Percentiles rank a stretch among this genome's conserved stretches.
These are phyloP conservation scores for Caenorhabditis angaria DNA, from an alignment of 2,888 invertebrate species.

Conservation along the genomic window DNA sequence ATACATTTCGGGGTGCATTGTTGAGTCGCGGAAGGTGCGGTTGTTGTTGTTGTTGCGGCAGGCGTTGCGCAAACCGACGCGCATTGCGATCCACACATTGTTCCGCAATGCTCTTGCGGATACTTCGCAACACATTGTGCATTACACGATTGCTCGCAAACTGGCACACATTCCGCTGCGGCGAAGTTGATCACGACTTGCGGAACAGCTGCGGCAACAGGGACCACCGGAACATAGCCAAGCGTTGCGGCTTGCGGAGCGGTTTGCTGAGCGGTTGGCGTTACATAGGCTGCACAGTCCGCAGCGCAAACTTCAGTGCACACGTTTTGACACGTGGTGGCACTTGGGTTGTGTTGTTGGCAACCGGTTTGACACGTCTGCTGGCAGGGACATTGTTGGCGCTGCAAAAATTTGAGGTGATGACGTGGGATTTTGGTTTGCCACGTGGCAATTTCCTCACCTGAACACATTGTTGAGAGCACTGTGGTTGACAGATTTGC, in stretches of 20 bases:
- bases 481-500: slow-evolving; percentile 48
- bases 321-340: slow-evolving; percentile 40
- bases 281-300: slow-evolving; percentile 29
- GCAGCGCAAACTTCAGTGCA: slow-evolving; percentile 49
- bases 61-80: slow-evolving; percentile 40
- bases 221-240: slow-evolving; percentile 33
- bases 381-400: slow-evolving; percentile 48
- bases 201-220: slow-evolving; percentile 15
- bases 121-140: slow-evolving; percentile 53
- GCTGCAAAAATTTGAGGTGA: slow-evolving; percentile 13
- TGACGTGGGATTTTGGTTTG: background rate
- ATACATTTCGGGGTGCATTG: slow-evolving; percentile 54
- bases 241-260: slow-evolving; percentile 8
- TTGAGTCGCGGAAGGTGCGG: slow-evolving; percentile 33
- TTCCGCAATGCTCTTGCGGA: slow-evolving; percentile 54
- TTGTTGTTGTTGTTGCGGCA: slow-evolving; percentile 21
- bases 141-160: slow-evolving; percentile 57
- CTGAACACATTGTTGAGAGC: slow-evolving; percentile 49
- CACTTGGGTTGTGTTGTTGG: slow-evolving; percentile 44
- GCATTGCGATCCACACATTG: slow-evolving; percentile 43
- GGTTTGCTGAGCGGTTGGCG: background rate
- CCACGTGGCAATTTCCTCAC: too few species aligned
- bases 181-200: slow-evolving; percentile 48
- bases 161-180: slow-evolving; percentile 54
- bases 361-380: slow-evolving; percentile 49